A percentile compares a stretch with the other conserved stretches of the same genome.
These are phyloP conservation scores for Polyommatus iphigenia DNA, from an alignment of 2,888 invertebrate genomes.

Conservation along the genomic window DNA sequence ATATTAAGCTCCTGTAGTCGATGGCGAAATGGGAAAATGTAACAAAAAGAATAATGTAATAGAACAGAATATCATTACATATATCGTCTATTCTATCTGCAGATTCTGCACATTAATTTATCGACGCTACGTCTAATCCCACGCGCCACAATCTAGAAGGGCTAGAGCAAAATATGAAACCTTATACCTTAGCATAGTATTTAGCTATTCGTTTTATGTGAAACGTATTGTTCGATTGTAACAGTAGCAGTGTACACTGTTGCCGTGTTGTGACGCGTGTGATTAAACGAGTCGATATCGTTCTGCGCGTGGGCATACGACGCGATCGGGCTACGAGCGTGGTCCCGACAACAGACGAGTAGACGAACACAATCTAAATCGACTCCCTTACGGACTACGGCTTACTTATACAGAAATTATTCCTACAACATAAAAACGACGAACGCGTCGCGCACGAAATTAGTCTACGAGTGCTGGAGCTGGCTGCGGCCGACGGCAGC, in stretches of 20 bases:
- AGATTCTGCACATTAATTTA: background rate
- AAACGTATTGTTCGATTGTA: background rate
- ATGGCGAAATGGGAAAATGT: background rate
- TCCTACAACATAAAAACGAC: conserved; percentile 42
- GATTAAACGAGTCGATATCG: conserved; percentile 8
- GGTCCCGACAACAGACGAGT: conserved; percentile 27
- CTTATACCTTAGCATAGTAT: background rate
- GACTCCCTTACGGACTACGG: conserved; percentile 33
- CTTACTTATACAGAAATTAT: conserved; percentile 37
- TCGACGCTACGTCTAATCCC: background rate
- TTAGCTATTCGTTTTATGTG: background rate
- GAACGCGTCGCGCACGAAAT: conserved; percentile 42
- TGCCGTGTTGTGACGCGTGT: background rate
- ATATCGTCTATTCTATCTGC: background rate
- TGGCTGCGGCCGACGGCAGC: conserved; percentile 75
- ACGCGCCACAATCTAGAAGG: background rate
- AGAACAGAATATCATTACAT: background rate
- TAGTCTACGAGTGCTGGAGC: conserved; percentile 63
- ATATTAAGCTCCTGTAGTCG: background rate
- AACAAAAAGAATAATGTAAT: background rate
- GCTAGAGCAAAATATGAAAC: background rate
- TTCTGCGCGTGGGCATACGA: conserved; percentile 5
- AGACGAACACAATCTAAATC: conserved; percentile 32
- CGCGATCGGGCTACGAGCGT: conserved; percentile 31
- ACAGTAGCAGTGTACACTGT: background rate